These are phyloP conservation scores for Eupithecia subumbrata DNA, from an alignment of 2,888 invertebrate species.

Conservation along the genomic window DNA sequence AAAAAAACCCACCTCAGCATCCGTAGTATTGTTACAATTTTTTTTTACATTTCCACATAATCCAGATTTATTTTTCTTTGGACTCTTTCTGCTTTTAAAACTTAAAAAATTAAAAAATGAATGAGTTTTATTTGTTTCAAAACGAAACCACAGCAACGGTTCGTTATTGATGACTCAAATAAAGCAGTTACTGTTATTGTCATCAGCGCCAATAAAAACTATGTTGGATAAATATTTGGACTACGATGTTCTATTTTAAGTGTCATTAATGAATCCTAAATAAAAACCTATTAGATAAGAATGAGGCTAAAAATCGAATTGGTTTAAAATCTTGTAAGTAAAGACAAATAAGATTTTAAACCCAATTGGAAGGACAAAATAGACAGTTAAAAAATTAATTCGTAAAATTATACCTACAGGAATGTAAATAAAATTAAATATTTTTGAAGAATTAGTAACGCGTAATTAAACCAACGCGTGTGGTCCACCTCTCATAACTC, in stretches of 20 bases:
- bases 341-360: background rate
- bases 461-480: constrained; percentile 80
- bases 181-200: constrained; percentile 31
- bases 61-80: background rate
- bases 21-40: too few relatives aligned
- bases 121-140: background rate
- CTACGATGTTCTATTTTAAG: constrained; percentile 1
- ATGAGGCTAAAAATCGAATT: constrained; percentile 9
- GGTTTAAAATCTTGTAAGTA: background rate
- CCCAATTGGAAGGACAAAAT: background rate
- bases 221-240: constrained; percentile 41
- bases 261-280: constrained; percentile 9
- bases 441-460: constrained; percentile 57
- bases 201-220: constrained; percentile 47
- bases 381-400: background rate
- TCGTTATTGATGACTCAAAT: constrained; percentile 19
- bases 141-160: background rate
- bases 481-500: constrained; percentile 82
- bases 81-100: background rate
- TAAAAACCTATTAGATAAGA: constrained; percentile 12
- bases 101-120: background rate
- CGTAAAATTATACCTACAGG: background rate
- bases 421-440: constrained; percentile 8
- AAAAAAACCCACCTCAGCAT: background rate
- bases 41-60: background rate